Evolutionary conservation across 2,797 vertebrate genomes (phyloP).

Genomic region (Rallus crepitans): DNA sequence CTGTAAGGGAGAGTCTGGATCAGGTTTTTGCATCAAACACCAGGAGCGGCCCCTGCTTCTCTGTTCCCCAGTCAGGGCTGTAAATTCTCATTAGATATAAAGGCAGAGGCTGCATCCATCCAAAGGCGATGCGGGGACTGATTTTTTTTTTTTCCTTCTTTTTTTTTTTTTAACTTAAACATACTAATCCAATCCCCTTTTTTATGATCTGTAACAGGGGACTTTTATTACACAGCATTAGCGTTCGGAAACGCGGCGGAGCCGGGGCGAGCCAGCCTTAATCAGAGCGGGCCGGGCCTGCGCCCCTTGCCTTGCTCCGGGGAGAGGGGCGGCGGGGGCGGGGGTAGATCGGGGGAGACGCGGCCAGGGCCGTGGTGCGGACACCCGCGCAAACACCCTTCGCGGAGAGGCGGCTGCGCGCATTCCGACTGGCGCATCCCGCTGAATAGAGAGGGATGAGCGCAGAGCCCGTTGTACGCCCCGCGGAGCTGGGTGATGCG

Average conservation of each 20-base stretch:
- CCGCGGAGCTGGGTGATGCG: neutral
- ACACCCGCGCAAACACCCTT: neutral
- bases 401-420: neutral
- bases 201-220: slow-evolving; percentile 70
- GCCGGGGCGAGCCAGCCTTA: slow-evolving; percentile 21
- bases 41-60: neutral
- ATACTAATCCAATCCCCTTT: slow-evolving; percentile 62
- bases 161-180: slow-evolving; percentile 1
- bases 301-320: neutral
- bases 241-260: slow-evolving; percentile 31
- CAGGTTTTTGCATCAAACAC: slow-evolving; percentile 18
- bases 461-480: neutral
- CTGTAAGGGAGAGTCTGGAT: neutral
- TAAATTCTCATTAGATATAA: slow-evolving; percentile 55
- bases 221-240: slow-evolving; percentile 62
- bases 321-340: neutral
- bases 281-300: neutral
- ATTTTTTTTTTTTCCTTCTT: neutral
- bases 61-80: neutral
- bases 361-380: neutral
- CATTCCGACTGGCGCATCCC: neutral
- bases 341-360: no score
- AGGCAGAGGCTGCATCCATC: slow-evolving; percentile 22
- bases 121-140: neutral
- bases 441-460: neutral